A percentile compares a stretch with the other conserved stretches of the same genome.
phyloP scores from a whole-genome alignment of 2,888 invertebrate genomes.

The Nemurella pictetii region DNA sequence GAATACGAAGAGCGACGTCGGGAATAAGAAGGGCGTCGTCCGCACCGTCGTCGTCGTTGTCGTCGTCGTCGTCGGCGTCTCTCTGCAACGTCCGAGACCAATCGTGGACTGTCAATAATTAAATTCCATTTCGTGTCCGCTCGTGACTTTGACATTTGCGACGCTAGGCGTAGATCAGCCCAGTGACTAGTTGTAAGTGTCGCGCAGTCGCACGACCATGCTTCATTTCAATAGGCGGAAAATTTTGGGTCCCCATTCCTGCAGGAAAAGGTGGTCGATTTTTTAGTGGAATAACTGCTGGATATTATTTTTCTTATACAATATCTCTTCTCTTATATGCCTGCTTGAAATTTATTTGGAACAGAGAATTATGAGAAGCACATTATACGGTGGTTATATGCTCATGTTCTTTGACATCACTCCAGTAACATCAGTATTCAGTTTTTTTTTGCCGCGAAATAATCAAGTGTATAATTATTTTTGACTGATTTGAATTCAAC shows the following conservation, averaged over 20 bases:
- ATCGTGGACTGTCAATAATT: background rate
- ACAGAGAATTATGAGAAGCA: too few species aligned
- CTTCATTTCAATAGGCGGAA: too few species aligned
- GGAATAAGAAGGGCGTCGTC: background rate
- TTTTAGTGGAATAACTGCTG: too few species aligned
- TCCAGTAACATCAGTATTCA: background rate
- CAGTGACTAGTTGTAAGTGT: too few species aligned
- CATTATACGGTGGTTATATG: too few species aligned
- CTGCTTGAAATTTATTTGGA: too few species aligned
- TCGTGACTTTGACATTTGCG: background rate
- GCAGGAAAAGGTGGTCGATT: too few species aligned
- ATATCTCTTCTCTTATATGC: too few species aligned
- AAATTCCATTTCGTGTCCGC: background rate
- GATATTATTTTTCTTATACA: too few species aligned
- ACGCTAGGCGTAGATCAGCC: too few species aligned
- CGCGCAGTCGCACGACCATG: too few species aligned
- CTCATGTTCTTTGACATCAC: background rate
- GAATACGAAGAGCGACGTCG: background rate
- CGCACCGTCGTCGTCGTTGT: background rate
- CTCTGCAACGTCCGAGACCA: background rate
- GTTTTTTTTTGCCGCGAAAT: background rate
- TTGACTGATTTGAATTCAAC: background rate
- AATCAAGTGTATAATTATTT: background rate
- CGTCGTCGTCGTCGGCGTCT: background rate
- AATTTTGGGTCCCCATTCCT: too few species aligned